Conservation (phyloP, 1,140 invertebrate species). For the Ridgeia piscesae region DNA sequence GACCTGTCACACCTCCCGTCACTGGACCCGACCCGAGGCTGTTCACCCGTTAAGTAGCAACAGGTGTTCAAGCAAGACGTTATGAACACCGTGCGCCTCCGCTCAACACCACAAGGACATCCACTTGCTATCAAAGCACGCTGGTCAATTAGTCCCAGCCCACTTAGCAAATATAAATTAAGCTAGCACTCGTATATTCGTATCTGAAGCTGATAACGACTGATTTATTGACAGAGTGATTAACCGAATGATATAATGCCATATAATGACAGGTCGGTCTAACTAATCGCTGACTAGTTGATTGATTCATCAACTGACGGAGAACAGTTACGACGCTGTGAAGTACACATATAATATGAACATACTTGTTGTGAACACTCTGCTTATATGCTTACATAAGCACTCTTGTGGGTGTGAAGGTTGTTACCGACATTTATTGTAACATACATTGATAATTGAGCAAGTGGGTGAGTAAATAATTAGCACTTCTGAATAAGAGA, state of each 20-base stretch:
- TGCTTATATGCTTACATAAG: not conserved
- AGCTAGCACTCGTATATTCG: not conserved
- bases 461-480: not conserved
- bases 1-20: not conserved
- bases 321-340: not conserved
- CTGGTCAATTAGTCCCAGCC: not conserved
- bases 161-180: not conserved
- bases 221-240: not conserved
- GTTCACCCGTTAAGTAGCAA: not conserved
- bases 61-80: not conserved
- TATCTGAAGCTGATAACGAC: not conserved
- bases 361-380: not conserved
- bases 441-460: not conserved
- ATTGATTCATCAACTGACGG: not conserved
- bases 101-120: no score
- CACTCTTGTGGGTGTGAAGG: not conserved
- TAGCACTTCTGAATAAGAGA: not conserved
- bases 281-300: not conserved
- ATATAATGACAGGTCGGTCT: not conserved
- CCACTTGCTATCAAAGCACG: not conserved
- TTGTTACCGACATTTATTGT: not conserved
- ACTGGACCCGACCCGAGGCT: not conserved
- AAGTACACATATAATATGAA: not conserved
- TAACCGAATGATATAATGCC: not conserved
- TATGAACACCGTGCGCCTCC: not conserved